Evolutionary conservation across 2,888 invertebrate genomes (phyloP).

Genomic region (Watsonalla binaria): DNA sequence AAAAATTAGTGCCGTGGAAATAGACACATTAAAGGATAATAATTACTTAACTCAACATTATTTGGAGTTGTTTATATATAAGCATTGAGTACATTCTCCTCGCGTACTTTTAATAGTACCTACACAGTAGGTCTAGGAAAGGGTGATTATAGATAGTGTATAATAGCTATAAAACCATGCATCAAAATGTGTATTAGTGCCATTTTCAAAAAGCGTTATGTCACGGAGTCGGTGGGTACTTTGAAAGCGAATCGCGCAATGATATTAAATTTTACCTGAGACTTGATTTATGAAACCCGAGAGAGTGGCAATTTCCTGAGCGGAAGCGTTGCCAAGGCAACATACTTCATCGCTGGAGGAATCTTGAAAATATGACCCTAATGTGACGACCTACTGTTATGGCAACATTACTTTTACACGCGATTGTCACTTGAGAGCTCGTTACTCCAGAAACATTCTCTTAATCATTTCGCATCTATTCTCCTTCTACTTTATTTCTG

Average conservation of each 20-base stretch:
- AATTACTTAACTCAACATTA: too few relatives aligned
- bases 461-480: background rate
- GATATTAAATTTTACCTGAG: conserved; percentile 64
- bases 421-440: background rate
- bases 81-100: too few relatives aligned
- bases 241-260: conserved; percentile 38
- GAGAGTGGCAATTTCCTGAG: conserved; percentile 63
- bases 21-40: too few relatives aligned
- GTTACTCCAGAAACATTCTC: background rate
- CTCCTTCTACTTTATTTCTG: background rate
- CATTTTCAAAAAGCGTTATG: too few relatives aligned
- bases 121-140: too few relatives aligned
- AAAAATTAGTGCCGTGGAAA: too few relatives aligned
- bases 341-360: conserved; percentile 25
- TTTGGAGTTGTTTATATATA: too few relatives aligned
- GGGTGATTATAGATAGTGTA: too few relatives aligned
- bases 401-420: conserved; percentile 18
- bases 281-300: conserved; percentile 58
- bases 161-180: too few relatives aligned
- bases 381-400: conserved; percentile 32
- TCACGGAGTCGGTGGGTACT: conserved; percentile 7
- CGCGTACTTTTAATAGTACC: too few relatives aligned
- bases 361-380: conserved; percentile 36
- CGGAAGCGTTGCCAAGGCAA: conserved; percentile 55
- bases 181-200: too few relatives aligned